These are phyloP conservation scores for Bryconaethiops microstoma DNA, from an alignment of 2,797 vertebrate species.

Conservation along the genomic window DNA sequence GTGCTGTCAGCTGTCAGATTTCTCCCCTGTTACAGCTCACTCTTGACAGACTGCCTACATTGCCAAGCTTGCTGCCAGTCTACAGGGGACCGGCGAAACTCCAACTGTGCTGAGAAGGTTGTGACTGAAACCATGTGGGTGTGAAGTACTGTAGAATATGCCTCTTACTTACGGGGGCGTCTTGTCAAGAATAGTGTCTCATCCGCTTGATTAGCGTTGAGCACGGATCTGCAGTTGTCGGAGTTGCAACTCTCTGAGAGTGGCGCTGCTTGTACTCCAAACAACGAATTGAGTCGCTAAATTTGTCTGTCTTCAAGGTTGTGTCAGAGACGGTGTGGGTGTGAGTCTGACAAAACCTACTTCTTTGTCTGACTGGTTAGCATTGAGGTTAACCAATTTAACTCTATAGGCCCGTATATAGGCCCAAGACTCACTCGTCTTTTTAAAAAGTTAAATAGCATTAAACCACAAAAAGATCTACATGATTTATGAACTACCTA, in stretches of 20 bases:
- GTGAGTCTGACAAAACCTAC: not conserved
- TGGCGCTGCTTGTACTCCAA: not conserved
- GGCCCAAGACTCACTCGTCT: too few relatives aligned
- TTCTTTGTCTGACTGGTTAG: too few relatives aligned
- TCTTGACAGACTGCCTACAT: conserved; percentile 20
- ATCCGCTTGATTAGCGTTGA: conserved; percentile 11
- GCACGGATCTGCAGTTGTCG: not conserved
- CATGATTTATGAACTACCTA: too few relatives aligned
- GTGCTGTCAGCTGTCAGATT: conserved; percentile 29
- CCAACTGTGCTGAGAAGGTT: conserved; percentile 10
- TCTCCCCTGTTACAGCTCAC: conserved; percentile 12
- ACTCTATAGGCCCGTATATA: too few relatives aligned
- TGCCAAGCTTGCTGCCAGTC: conserved; percentile 8
- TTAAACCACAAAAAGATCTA: too few relatives aligned
- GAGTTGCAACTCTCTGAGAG: not conserved
- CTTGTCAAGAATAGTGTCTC: conserved; percentile 15
- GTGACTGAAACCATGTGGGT: conserved; percentile 3
- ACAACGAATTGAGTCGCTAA: not conserved
- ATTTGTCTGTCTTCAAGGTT: not conserved
- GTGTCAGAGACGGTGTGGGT: not conserved
- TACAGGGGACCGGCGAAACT: conserved; percentile 17
- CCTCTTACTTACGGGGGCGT: conserved; percentile 1
- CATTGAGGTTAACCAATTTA: too few relatives aligned
- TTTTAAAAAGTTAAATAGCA: too few relatives aligned
- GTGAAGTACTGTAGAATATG: conserved; percentile 24